Conservation (phyloP, 1,140 invertebrate genomes). For the Achatina immaculata region DNA sequence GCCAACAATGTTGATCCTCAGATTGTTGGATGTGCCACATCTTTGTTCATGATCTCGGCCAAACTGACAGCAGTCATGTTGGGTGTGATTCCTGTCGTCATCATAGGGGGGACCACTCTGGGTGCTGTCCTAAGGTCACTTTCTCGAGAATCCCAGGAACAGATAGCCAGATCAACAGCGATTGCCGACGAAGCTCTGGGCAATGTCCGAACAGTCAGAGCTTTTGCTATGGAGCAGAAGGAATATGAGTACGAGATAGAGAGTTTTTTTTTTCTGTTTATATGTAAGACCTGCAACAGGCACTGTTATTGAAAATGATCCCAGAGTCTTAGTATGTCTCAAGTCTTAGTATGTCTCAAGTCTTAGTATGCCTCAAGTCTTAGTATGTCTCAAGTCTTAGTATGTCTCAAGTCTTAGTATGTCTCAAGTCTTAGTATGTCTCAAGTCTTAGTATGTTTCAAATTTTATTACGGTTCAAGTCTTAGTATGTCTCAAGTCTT, state of each 20-base stretch:
- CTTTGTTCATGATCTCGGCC: constrained; percentile 87
- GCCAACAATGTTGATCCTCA: constrained; percentile 70
- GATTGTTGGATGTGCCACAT: constrained; percentile 83
- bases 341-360: too few relatives aligned
- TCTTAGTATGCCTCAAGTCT: too few relatives aligned
- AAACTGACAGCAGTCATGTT: constrained; percentile 87
- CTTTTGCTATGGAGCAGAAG: constrained; percentile 91
- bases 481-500: too few relatives aligned
- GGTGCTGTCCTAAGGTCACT: constrained; percentile 81
- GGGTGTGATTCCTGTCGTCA: constrained; percentile 85
- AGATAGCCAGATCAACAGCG: constrained; percentile 86
- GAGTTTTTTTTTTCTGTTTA: too few relatives aligned
- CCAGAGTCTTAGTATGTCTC: too few relatives aligned
- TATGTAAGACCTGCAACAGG: too few relatives aligned
- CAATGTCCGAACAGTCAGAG: constrained; percentile 90
- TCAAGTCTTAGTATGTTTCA: too few relatives aligned
- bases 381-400: too few relatives aligned
- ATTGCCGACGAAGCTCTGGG: constrained; percentile 93
- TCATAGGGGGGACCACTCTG: constrained; percentile 82
- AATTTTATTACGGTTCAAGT: too few relatives aligned
- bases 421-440: too few relatives aligned
- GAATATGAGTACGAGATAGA: constrained; percentile 82
- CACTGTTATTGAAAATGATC: too few relatives aligned
- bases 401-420: too few relatives aligned
- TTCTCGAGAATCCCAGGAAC: constrained; percentile 82